Evolutionary conservation across 2,113 vertebrate genomes (phyloP), one percentile per base, ranked within the genome.

Genomic region (Toxostoma redivivum): DNA sequence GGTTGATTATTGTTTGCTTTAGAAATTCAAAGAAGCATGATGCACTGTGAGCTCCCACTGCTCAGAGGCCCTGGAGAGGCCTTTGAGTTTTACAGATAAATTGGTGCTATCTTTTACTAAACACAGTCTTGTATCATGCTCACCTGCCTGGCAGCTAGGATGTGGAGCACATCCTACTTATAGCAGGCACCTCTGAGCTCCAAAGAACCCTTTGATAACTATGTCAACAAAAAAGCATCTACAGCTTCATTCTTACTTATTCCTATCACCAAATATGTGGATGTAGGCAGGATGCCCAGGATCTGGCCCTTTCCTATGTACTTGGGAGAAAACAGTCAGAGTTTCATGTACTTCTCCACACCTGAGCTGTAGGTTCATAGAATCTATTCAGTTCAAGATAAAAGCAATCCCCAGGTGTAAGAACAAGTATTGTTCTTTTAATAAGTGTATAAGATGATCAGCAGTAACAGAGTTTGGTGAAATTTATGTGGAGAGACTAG

Each of bases 161-260:
- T 42, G 51, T 70, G 79, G 71, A 94, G 38, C 54, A 88, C 30
- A 88, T 76, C 67, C 81, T 92, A 38, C 87, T 70, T 66, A 64
- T 83, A 88, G 48, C 67, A 88, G 60, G 47, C 15, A 4, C 60
- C 88, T 92, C 72, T 77, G 57, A 92, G 56, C 16, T 91, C 85
- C 47, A 90, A 86, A 86, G 64, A 83, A 23, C 50, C 35, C 44
- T 90, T 94, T 93, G 90, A 90, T 82, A 82, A 62, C 61, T 77
- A 28, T 57, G 58, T 45, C 89, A 97, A 86, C 45, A 94, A 79
- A 95, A 96, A 96, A 92, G 18, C 28, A 28, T 83, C 67, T 88
- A 78, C 66, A 3, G 19, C 42, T 88, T 70, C 64, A 51, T 93
- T 91, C 60, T 85, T 85, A 54, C 42, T 91, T 60, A 47, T 83